These are phyloP conservation scores for Drosophila mauritiana DNA, from an alignment of 1,140 invertebrate genomes.

Conservation along the genomic window DNA sequence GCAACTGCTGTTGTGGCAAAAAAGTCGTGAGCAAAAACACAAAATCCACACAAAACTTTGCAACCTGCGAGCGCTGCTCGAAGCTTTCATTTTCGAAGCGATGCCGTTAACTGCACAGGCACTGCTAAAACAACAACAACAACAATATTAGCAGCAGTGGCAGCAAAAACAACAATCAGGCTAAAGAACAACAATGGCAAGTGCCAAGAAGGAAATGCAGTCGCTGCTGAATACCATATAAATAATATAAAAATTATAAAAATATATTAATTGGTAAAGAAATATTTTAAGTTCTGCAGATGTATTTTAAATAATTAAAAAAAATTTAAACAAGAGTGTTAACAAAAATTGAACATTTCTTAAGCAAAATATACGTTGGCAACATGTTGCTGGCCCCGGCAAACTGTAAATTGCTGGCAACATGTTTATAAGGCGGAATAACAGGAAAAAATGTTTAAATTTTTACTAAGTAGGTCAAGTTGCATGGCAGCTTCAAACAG, in stretches of 20 bases:
- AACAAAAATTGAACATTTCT: too few species aligned
- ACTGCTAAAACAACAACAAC: slow-evolving; percentile 69
- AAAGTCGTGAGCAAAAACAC: slow-evolving; percentile 63
- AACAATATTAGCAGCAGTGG: slow-evolving; percentile 28
- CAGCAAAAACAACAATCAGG: slow-evolving; percentile 49
- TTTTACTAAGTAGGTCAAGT: slow-evolving; percentile 84
- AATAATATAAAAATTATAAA: neutral
- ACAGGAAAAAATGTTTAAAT: slow-evolving; percentile 83
- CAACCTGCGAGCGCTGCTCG: slow-evolving; percentile 68
- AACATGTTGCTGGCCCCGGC: slow-evolving; percentile 50
- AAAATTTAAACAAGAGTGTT: too few species aligned
- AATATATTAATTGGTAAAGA: too few species aligned
- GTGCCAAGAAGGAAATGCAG: slow-evolving; percentile 77
- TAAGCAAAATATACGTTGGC: neutral
- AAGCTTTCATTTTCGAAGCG: slow-evolving; percentile 82
- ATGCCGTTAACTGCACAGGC: slow-evolving; percentile 76
- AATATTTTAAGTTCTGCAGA: too few species aligned
- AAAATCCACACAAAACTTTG: slow-evolving; percentile 59
- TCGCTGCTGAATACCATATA: slow-evolving; percentile 48
- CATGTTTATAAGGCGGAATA: slow-evolving; percentile 79
- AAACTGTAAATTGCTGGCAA: slow-evolving; percentile 70
- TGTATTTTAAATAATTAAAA: too few species aligned
- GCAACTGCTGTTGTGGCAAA: slow-evolving; percentile 16
- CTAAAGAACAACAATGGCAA: slow-evolving; percentile 54
- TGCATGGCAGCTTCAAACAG: slow-evolving; percentile 66